These are phyloP conservation scores for Limnodromus scolopaceus DNA, from an alignment of 2,797 vertebrate species.

Conservation along the genomic window DNA sequence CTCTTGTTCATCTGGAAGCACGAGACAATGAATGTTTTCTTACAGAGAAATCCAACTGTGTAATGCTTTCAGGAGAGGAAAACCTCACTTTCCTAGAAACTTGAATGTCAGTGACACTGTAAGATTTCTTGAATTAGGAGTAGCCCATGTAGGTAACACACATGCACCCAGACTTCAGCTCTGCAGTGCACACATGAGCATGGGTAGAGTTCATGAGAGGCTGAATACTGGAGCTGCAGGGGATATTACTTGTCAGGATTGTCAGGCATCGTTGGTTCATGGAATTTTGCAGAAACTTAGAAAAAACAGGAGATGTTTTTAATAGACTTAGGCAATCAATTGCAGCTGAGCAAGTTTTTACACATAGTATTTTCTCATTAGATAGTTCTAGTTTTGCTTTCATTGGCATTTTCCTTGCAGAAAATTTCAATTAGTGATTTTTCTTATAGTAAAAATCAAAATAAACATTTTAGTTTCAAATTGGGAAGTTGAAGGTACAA, in stretches of 20 bases:
- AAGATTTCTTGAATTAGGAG: background rate
- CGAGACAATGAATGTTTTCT: background rate
- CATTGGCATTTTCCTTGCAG: background rate
- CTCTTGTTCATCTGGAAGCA: background rate
- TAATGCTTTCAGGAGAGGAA: background rate
- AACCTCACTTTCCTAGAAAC: rapidly evolving
- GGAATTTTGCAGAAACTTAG: background rate
- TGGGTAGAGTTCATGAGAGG: background rate
- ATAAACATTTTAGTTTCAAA: background rate
- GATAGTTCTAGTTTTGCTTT: background rate
- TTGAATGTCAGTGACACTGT: background rate
- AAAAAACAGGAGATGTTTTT: background rate
- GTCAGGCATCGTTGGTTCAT: background rate
- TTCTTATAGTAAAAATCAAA: background rate
- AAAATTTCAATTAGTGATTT: background rate
- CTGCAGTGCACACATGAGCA: background rate
- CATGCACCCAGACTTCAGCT: background rate
- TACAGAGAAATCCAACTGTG: background rate
- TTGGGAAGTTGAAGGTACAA: background rate
- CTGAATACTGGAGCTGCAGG: background rate
- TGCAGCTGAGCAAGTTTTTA: background rate
- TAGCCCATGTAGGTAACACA: background rate
- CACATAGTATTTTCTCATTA: background rate
- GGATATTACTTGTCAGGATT: background rate
- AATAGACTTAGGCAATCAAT: background rate